Evolutionary conservation across 1,140 invertebrate genomes (phyloP), one percentile per base, ranked within the genome.

Genomic region (Caerostris extrusa): DNA sequence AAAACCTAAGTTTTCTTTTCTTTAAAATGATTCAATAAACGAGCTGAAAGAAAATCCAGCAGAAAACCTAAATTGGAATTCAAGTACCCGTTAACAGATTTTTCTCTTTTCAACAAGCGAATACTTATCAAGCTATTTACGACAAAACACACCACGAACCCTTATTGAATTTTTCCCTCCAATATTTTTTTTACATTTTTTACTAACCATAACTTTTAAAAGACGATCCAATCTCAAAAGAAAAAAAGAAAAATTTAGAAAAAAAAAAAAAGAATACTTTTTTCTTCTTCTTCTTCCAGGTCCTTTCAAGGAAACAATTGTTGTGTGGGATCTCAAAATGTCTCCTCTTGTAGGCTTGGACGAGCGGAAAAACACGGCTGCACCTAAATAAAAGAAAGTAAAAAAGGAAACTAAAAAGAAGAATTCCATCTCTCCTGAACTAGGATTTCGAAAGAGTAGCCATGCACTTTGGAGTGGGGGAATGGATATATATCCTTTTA

Each of bases 251-350:
- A 64, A 64, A 3, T 4, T 2, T 12, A 87, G 10, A 34, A 34
- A 34, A 34, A 34, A 19, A n/a, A 55, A 67, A 60, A 34, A 81
- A 82, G 50, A 14, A 34, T 34, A 34, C 34, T 2, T 34, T 34
- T 0, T 34, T 34, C 34, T 58, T 82, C 19, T 61, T 82, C 53
- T 81, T 81, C 4, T 88, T 61, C 55, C 58, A 17, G 3, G n/a
- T 61, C 64, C 57, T 81, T 53, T 91, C 57, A n/a, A n/a, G n/a
- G 34, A 91, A 91, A 91, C 67, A 91, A 81, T 82, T 50, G 34
- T 34, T 34, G 34, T 34, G 50, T n/a, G 56, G 90, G 69, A 82
- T 82, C 90, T 91, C 87, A 82, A 91, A 91, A 91, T 91, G 90
- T 91, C 90, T 91, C 50, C n/a, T 91, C 61, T 58, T 91, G 69